Percentiles rank a stretch among this genome's conserved stretches.
These are phyloP conservation scores for Altica lythri DNA, from an alignment of 2,888 invertebrate species.

Conservation along the genomic window DNA sequence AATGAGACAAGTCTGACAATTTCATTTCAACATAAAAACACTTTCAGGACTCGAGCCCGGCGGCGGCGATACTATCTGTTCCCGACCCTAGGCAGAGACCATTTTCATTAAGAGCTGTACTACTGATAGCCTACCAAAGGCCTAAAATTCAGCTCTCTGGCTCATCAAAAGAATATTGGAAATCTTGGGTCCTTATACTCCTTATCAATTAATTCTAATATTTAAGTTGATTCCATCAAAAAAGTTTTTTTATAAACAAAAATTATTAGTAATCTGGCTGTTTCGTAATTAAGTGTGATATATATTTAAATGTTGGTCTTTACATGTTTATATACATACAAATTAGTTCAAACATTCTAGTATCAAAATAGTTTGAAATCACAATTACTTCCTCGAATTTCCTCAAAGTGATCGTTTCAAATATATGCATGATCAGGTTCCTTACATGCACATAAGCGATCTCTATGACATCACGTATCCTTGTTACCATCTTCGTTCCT, in stretches of 20 bases:
- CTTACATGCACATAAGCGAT: conserved; percentile 21
- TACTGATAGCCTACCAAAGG: conserved; percentile 37
- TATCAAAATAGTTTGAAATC: conserved; percentile 6
- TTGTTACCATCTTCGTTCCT: conserved; percentile 9
- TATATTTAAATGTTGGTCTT: too few species aligned
- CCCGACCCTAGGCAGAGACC: conserved; percentile 47
- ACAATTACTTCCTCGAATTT: conserved; percentile 17
- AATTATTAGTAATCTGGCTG: too few species aligned
- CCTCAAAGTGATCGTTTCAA: conserved; percentile 11
- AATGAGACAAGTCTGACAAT: conserved; percentile 55
- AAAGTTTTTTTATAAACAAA: too few species aligned
- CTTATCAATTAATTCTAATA: too few species aligned
- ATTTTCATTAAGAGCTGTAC: conserved; percentile 53
- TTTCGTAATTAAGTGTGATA: too few species aligned
- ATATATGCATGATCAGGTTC: conserved; percentile 24
- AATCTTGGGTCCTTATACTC: conserved; percentile 19
- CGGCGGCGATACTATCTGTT: conserved; percentile 49
- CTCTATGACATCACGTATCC: not conserved
- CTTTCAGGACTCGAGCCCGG: conserved; percentile 43
- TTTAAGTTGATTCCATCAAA: too few species aligned
- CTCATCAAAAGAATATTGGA: conserved; percentile 29
- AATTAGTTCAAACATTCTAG: too few species aligned
- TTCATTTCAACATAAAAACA: conserved; percentile 56
- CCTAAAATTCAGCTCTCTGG: conserved; percentile 19
- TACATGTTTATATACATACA: too few species aligned